Conservation (phyloP, 2,888 invertebrate species). For the Tetramorium bicarinatum region DNA sequence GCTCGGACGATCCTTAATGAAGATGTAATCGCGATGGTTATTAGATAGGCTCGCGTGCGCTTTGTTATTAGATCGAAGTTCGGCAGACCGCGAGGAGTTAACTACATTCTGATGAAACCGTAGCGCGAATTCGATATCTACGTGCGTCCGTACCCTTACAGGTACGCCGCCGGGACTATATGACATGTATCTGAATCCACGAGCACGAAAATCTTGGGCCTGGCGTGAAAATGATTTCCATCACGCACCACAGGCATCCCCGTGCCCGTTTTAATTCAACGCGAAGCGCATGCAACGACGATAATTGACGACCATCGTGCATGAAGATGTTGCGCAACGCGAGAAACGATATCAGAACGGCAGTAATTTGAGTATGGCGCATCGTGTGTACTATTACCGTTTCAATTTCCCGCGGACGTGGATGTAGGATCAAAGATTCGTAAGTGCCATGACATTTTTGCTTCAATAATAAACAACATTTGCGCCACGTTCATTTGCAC, state of each 20-base stretch:
- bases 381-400: conserved; percentile 4
- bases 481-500: neutral
- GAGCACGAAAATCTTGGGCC: conserved; percentile 36
- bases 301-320: conserved; percentile 60
- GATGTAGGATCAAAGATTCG: neutral
- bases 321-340: conserved; percentile 49
- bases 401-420: neutral
- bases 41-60: conserved; percentile 78
- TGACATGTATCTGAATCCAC: conserved; percentile 13
- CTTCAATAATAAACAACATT: neutral
- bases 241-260: conserved; percentile 58
- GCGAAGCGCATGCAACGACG: conserved; percentile 45
- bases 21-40: conserved; percentile 80
- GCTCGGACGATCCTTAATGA: conserved; percentile 69
- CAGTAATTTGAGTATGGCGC: conserved; percentile 10
- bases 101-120: conserved; percentile 79
- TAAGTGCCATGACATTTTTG: too few relatives aligned
- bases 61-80: conserved; percentile 84
- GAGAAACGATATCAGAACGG: conserved; percentile 3
- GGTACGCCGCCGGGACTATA: conserved; percentile 10
- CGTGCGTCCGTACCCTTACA: conserved; percentile 62
- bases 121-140: conserved; percentile 58
- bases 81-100: conserved; percentile 77
- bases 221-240: conserved; percentile 66
- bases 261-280: conserved; percentile 58